A percentile compares a stretch with the other conserved stretches of the same genome.
Conservation (phyloP, 2,888 invertebrate species). For the Chalcis sispes region DNA sequence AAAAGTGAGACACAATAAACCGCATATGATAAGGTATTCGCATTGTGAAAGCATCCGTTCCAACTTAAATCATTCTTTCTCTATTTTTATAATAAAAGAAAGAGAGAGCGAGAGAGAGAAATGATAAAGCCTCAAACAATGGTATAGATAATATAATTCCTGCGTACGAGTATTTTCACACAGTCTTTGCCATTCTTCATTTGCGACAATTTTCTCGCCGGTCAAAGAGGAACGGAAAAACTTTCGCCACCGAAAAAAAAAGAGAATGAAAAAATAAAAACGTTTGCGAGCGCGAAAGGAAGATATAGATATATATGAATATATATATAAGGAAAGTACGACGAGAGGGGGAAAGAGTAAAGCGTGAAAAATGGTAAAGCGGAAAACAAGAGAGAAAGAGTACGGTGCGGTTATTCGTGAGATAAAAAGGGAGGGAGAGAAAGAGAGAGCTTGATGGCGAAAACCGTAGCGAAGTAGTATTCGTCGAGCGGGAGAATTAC, state of each 20-base stretch:
- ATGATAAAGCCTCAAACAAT: neutral
- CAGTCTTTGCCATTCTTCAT: slow-evolving; percentile 19
- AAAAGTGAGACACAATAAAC: too few relatives aligned
- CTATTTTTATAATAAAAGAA: neutral
- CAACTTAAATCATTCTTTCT: neutral
- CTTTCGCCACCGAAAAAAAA: neutral
- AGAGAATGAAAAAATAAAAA: neutral
- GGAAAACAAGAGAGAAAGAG: neutral
- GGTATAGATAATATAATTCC: neutral
- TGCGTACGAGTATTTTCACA: neutral
- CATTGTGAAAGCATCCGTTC: neutral
- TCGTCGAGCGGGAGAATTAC: slow-evolving; percentile 20
- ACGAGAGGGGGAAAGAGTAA: neutral
- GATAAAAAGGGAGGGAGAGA: neutral
- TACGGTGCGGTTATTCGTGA: neutral
- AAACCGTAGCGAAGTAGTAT: slow-evolving; percentile 12
- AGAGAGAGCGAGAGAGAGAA: neutral
- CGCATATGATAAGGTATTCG: neutral
- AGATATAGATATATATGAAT: neutral
- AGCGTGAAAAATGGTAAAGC: neutral
- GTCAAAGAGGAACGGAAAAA: neutral
- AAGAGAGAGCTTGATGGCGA: neutral
- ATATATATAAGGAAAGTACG: neutral
- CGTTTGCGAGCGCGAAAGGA: neutral
- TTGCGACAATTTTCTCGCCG: slow-evolving; percentile 21